These are phyloP conservation scores for Phyllotreta striolata DNA, from an alignment of 2,888 invertebrate species.

Conservation along the genomic window DNA sequence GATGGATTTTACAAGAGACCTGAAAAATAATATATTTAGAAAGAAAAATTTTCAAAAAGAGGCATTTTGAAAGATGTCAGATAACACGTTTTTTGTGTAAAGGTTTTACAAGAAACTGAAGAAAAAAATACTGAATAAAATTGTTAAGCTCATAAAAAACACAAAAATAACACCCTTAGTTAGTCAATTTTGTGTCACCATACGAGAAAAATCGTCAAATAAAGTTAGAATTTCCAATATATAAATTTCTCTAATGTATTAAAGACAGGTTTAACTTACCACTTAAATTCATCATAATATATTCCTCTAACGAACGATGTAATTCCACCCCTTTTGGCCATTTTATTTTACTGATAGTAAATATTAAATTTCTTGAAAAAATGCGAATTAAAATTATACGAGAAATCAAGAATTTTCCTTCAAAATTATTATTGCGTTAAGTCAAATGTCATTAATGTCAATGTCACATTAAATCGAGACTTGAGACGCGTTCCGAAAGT, in stretches of 20 bases:
- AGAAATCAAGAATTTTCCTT: slow-evolving; percentile 6
- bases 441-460: slow-evolving; percentile 13
- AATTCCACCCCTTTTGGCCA: slow-evolving; percentile 68
- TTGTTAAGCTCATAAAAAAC: no score
- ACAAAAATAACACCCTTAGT: no score
- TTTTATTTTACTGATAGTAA: slow-evolving; percentile 60
- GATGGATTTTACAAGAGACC: slow-evolving; percentile 83
- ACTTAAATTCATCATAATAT: slow-evolving; percentile 80
- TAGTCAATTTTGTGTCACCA: neutral
- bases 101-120: neutral
- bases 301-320: slow-evolving; percentile 69
- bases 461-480: neutral
- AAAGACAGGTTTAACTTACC: slow-evolving; percentile 64
- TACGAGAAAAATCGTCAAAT: neutral
- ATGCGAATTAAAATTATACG: slow-evolving; percentile 5
- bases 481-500: neutral
- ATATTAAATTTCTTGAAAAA: slow-evolving; percentile 12
- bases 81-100: slow-evolving; percentile 4
- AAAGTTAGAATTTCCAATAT: neutral
- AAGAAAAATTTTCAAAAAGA: neutral
- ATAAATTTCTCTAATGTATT: slow-evolving; percentile 22
- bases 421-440: neutral
- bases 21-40: slow-evolving; percentile 54
- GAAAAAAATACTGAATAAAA: neutral
- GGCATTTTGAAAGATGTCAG: neutral